Conservation (phyloP, 1,140 invertebrate genomes). For the Drosophila quadrilineata region DNA sequence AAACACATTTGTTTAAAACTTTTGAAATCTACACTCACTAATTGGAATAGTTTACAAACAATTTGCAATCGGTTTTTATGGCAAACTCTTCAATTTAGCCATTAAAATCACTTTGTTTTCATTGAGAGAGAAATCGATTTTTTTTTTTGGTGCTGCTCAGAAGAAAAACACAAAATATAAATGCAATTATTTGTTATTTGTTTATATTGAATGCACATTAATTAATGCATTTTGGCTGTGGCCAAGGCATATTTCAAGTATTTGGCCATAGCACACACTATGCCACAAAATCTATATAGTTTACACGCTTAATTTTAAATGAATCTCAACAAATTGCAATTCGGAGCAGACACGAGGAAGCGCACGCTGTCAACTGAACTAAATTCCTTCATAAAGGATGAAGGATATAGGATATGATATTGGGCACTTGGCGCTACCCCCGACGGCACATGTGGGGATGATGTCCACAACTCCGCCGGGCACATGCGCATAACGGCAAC, state of each 20-base stretch:
- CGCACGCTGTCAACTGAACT: constrained; percentile 74
- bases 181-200: not conserved
- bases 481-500: constrained; percentile 12
- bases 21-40: not conserved
- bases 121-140: constrained; percentile 75
- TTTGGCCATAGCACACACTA: not conserved
- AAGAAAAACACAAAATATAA: constrained; percentile 32
- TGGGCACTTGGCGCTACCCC: constrained; percentile 28
- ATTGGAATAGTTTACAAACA: not conserved
- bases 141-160: constrained; percentile 46
- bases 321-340: constrained; percentile 42
- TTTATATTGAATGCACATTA: constrained; percentile 14
- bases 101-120: constrained; percentile 67
- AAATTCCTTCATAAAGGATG: constrained; percentile 70
- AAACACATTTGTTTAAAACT: constrained; percentile 6
- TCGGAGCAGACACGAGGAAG: constrained; percentile 50
- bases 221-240: constrained; percentile 11
- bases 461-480: not conserved
- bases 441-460: constrained; percentile 40
- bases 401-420: too few species aligned
- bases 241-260: constrained; percentile 5
- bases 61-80: not conserved
- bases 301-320: constrained; percentile 27
- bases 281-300: constrained; percentile 9
- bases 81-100: not conserved